A percentile compares a stretch with the other conserved stretches of the same genome.
These are phyloP conservation scores for Perca fluviatilis DNA, from an alignment of 2,113 vertebrate species.

Conservation along the genomic window DNA sequence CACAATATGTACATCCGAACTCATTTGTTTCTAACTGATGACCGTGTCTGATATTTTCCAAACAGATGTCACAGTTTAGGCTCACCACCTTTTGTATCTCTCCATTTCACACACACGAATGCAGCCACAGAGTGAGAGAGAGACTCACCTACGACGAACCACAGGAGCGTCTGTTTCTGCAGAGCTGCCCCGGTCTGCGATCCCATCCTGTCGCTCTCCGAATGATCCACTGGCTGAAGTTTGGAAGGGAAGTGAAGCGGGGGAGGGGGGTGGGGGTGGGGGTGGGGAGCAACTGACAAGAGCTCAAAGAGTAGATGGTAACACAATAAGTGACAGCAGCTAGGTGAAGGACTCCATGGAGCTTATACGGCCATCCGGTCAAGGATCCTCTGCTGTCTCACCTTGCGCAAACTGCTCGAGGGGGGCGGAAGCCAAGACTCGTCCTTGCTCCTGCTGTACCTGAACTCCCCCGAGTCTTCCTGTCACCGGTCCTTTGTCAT, in stretches of 20 bases:
- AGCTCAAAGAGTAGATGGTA: conserved; percentile 23
- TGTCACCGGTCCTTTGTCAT: conserved; percentile 51
- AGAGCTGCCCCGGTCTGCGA: conserved; percentile 34
- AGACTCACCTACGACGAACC: conserved; percentile 73
- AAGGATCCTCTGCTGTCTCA: conserved; percentile 16
- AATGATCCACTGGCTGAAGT: conserved; percentile 57
- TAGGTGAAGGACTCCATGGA: conserved; percentile 32
- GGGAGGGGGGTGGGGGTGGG: background rate
- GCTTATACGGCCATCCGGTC: background rate
- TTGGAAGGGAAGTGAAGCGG: conserved; percentile 14
- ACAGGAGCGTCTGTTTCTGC: conserved; percentile 68
- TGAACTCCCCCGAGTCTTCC: conserved; percentile 40
- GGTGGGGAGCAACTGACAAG: background rate
- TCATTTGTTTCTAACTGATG: background rate
- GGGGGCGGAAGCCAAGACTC: conserved; percentile 6
- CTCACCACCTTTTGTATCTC: background rate
- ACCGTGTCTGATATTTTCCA: background rate
- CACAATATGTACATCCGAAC: background rate
- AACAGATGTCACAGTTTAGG: background rate
- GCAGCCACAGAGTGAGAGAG: background rate
- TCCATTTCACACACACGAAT: background rate
- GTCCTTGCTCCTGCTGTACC: conserved; percentile 23
- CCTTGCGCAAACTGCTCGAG: conserved; percentile 49
- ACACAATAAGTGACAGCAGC: conserved; percentile 9
- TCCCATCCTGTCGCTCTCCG: conserved; percentile 59